Evolutionary conservation across 1,140 invertebrate genomes (phyloP).

Genomic region (Araneus ventricosus): DNA sequence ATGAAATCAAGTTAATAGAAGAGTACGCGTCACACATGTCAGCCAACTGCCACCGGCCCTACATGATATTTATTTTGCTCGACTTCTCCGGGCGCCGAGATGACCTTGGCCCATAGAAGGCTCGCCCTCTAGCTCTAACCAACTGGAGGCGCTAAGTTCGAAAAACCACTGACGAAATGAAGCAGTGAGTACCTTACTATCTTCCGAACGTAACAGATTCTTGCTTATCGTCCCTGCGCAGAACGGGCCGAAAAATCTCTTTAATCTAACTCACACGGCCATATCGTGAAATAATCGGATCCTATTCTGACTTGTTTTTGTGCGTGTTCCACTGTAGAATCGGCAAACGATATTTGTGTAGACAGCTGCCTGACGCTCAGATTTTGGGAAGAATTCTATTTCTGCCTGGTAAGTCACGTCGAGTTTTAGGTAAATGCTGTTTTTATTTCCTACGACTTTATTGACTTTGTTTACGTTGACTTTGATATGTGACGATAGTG

Average conservation of each 20-base stretch:
- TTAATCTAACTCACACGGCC: background rate
- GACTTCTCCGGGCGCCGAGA: background rate
- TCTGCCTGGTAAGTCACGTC: background rate
- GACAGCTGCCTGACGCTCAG: background rate
- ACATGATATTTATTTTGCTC: background rate
- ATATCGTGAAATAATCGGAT: background rate
- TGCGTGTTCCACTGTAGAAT: background rate
- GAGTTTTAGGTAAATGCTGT: too few relatives aligned
- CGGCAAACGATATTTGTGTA: background rate
- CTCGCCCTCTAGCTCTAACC: background rate
- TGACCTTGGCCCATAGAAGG: background rate
- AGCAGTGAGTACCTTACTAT: background rate
- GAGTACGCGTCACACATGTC: background rate
- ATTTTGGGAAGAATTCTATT: background rate
- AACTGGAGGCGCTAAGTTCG: background rate
- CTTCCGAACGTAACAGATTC: background rate
- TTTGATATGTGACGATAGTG: background rate
- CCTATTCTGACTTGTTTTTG: background rate
- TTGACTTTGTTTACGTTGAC: background rate
- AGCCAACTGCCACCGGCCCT: background rate
- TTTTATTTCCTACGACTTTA: background rate
- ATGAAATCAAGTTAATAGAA: background rate
- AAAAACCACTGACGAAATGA: background rate
- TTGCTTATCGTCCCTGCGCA: background rate
- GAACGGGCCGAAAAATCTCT: background rate